Percentiles rank a stretch among this genome's conserved stretches.
Evolutionary conservation across 53 echinoderm and acorn worm genomes (phyloP).

Genomic region (Crossaster papposus): DNA sequence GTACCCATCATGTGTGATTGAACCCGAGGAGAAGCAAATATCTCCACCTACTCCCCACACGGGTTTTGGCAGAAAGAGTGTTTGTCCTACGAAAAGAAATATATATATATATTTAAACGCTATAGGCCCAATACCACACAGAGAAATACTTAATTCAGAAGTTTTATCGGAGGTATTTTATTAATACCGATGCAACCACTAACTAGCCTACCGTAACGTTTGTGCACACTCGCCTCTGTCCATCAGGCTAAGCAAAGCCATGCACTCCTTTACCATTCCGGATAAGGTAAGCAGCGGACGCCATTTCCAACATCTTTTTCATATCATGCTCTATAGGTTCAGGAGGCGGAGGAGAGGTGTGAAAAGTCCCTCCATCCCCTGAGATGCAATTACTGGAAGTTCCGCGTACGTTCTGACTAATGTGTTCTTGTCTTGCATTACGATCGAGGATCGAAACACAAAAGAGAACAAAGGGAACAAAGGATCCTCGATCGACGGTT

Average conservation of each 20-base stretch:
- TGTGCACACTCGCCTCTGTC: slow-evolving; percentile 15
- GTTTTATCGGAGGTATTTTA: too few relatives aligned
- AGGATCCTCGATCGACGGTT: too few relatives aligned
- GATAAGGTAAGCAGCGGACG: slow-evolving; percentile 10
- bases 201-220: not conserved
- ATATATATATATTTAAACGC: too few relatives aligned
- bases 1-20: not conserved
- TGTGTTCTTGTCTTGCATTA: too few relatives aligned
- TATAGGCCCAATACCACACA: too few relatives aligned
- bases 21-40: too few relatives aligned
- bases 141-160: too few relatives aligned
- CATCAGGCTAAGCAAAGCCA: not conserved
- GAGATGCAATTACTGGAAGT: slow-evolving; percentile 47
- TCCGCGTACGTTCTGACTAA: slow-evolving; percentile 18
- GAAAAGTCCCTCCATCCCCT: slow-evolving; percentile 30
- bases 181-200: too few relatives aligned
- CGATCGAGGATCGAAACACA: slow-evolving; percentile 1
- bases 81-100: too few relatives aligned
- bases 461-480: too few relatives aligned
- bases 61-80: too few relatives aligned
- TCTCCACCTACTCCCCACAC: too few relatives aligned
- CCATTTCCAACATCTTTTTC: slow-evolving; percentile 18
- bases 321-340: not conserved
- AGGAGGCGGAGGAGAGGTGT: slow-evolving; percentile 31
- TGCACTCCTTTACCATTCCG: not conserved